Evolutionary conservation across 2,888 invertebrate species (phyloP).

Genomic region (Eucriotettix oculatus): DNA sequence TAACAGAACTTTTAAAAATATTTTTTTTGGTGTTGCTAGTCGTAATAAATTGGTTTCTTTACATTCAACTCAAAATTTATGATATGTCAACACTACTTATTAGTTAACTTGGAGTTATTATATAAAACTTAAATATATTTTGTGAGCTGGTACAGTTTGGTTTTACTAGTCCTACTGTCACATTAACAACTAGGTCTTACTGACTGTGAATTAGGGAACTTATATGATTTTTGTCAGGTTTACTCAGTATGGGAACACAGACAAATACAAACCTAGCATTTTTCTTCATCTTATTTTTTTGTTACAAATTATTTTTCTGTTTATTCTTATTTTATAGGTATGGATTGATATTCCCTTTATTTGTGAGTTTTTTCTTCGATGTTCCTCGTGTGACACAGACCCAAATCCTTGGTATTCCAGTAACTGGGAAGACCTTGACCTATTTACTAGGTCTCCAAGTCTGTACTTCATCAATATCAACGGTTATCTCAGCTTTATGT

Average conservation of each 20-base stretch:
- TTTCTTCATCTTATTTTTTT: too few relatives aligned
- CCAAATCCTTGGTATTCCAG: constrained; percentile 29
- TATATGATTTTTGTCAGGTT: not conserved
- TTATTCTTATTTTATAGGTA: constrained; percentile 19
- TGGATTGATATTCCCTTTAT: constrained; percentile 30
- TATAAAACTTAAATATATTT: too few relatives aligned
- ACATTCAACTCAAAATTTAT: too few relatives aligned
- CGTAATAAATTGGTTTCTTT: too few relatives aligned
- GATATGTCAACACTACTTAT: too few relatives aligned
- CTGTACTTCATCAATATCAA: constrained; percentile 23
- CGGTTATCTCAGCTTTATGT: constrained; percentile 24
- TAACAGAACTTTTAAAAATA: not conserved
- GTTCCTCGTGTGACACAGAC: constrained; percentile 26
- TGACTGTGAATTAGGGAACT: not conserved
- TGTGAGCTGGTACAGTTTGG: too few relatives aligned
- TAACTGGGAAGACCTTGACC: constrained; percentile 34
- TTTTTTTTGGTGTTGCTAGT: not conserved
- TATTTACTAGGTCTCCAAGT: constrained; percentile 34
- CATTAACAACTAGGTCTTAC: too few relatives aligned
- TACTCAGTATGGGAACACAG: not conserved
- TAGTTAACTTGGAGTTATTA: too few relatives aligned
- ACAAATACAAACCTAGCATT: not conserved
- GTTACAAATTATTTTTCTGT: not conserved
- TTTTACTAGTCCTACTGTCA: too few relatives aligned
- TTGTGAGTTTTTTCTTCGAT: constrained; percentile 32